These are phyloP conservation scores for Pelodiscus sinensis DNA, from an alignment of 2,113 vertebrate genomes.

Conservation along the genomic window DNA sequence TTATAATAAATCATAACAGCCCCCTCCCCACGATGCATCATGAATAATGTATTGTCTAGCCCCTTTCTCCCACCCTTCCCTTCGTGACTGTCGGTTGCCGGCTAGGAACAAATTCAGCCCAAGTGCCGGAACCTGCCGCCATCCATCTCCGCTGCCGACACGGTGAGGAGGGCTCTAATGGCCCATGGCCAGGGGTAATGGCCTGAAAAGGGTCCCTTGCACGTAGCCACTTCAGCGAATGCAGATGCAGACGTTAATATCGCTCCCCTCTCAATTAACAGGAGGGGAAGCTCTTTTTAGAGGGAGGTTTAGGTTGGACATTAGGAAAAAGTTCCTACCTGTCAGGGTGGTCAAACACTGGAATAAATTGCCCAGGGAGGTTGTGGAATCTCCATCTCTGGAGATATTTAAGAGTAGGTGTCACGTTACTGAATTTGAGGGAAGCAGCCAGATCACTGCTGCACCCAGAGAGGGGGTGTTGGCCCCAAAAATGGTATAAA, in stretches of 20 bases:
- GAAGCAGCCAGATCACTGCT: too few relatives aligned
- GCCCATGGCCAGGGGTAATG: conserved; percentile 64
- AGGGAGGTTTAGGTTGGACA: too few relatives aligned
- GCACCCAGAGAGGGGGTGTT: too few relatives aligned
- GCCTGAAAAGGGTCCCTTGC: neutral
- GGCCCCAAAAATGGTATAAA: too few relatives aligned
- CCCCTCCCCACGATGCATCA: neutral
- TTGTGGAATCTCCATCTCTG: too few relatives aligned
- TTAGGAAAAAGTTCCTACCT: too few relatives aligned
- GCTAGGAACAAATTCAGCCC: conserved; percentile 3
- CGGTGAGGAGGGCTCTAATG: neutral
- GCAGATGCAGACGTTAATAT: conserved; percentile 8
- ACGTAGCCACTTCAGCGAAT: conserved; percentile 26
- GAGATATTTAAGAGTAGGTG: too few relatives aligned
- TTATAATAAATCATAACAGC: conserved; percentile 7
- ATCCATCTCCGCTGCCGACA: conserved; percentile 61
- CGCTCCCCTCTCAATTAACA: neutral
- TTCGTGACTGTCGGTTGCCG: conserved; percentile 26
- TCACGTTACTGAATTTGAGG: too few relatives aligned
- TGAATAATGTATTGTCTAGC: conserved; percentile 40
- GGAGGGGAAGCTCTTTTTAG: neutral
- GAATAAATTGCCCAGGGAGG: too few relatives aligned
- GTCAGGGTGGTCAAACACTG: too few relatives aligned
- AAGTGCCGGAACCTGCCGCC: conserved; percentile 40
- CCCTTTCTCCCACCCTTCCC: neutral